Conservation (phyloP, 2,797 vertebrate species). For the Crocodylus rhombifer region DNA sequence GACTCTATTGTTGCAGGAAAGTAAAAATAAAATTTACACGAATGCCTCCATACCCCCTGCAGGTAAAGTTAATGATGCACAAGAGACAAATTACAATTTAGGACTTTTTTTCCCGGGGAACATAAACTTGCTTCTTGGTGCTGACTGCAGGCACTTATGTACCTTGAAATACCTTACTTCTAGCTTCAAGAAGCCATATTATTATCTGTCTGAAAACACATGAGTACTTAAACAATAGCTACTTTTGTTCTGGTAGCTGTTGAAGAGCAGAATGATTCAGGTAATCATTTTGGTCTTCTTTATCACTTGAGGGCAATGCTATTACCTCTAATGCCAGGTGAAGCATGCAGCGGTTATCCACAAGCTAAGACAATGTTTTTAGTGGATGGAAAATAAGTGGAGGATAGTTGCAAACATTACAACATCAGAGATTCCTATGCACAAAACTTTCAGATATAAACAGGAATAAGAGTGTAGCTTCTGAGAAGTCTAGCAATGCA, state of each 20-base stretch:
- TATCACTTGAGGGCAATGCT: constrained; percentile 4
- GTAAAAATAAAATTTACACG: neutral
- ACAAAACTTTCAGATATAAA: constrained; percentile 36
- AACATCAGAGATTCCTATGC: constrained; percentile 20
- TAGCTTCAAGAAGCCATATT: neutral
- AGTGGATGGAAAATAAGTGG: constrained; percentile 29
- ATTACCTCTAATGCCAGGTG: constrained; percentile 20
- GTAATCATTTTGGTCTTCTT: neutral
- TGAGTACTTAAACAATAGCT: neutral
- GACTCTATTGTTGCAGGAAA: neutral
- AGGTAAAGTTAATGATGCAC: neutral
- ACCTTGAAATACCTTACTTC: neutral
- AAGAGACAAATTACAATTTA: neutral
- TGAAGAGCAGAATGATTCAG: neutral
- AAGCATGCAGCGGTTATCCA: constrained; percentile 10
- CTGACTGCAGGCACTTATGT: neutral
- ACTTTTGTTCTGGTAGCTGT: neutral
- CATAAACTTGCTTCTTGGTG: neutral
- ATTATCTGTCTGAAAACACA: neutral
- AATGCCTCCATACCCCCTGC: neutral
- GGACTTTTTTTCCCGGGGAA: neutral
- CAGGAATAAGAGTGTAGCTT: neutral
- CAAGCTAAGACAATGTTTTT: constrained; percentile 39
- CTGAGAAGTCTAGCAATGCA: constrained; percentile 4
- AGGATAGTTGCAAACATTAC: constrained; percentile 30